phyloP scores from a whole-genome alignment of 1,140 invertebrate genomes.

The Trachymyrmex cornetzi region DNA sequence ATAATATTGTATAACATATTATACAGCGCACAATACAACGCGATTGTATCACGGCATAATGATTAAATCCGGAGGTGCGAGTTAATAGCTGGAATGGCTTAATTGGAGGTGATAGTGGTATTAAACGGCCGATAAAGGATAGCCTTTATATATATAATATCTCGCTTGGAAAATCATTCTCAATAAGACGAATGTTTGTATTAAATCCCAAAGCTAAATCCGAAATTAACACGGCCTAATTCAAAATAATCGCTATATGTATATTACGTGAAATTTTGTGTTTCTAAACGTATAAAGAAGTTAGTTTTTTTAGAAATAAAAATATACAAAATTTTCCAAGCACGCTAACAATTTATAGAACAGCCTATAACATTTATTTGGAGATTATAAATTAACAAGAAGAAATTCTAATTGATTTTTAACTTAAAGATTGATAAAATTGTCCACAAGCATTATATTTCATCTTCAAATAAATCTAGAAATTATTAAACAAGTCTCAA shows the following conservation, averaged over 20 bases:
- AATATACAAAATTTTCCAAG: background rate
- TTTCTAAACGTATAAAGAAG: background rate
- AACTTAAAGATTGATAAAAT: background rate
- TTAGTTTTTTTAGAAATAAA: background rate
- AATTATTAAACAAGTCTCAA: background rate
- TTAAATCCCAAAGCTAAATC: background rate
- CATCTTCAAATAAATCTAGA: background rate
- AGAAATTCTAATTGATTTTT: background rate
- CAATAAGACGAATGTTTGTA: background rate
- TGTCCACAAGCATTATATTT: background rate
- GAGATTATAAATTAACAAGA: background rate
- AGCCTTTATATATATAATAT: background rate
- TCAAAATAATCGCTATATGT: background rate
- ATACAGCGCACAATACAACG: constrained; percentile 28
- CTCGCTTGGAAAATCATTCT: background rate
- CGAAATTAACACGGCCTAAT: background rate
- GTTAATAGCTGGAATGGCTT: constrained; percentile 55
- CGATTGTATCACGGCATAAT: constrained; percentile 40
- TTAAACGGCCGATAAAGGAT: constrained; percentile 22
- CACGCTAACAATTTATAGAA: too few species aligned
- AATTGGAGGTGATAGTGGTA: constrained; percentile 32
- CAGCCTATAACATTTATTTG: background rate
- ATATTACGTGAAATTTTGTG: background rate
- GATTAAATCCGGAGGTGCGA: constrained; percentile 61
- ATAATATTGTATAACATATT: constrained; percentile 23